These are phyloP conservation scores for Ophioninae sp. DNA, from an alignment of 2,888 invertebrate species.

Conservation along the genomic window DNA sequence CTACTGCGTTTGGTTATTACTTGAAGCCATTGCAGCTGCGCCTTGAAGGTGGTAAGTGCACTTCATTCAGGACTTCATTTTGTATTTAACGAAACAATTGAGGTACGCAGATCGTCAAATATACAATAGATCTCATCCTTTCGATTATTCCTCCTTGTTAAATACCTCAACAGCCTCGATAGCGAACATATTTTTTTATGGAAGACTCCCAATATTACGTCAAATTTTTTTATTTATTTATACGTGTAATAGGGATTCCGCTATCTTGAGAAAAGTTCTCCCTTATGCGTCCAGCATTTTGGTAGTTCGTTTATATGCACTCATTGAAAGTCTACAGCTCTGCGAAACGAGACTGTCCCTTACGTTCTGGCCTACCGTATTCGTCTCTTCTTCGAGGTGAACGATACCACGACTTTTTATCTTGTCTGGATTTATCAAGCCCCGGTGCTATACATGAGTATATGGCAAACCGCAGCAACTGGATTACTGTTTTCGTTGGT, in stretches of 20 bases:
- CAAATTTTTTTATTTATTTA: neutral
- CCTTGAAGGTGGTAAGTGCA: conserved; percentile 48
- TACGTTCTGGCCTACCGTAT: conserved; percentile 46
- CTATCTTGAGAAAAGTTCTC: neutral
- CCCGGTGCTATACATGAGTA: conserved; percentile 48
- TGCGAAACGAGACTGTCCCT: conserved; percentile 51
- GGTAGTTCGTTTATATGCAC: conserved; percentile 1
- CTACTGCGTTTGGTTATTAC: conserved; percentile 42
- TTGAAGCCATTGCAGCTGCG: conserved; percentile 51
- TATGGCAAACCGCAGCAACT: conserved; percentile 48
- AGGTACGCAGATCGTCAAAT: neutral
- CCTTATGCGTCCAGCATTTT: neutral
- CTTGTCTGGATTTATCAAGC: conserved; percentile 51
- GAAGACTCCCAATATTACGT: neutral
- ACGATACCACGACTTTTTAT: conserved; percentile 42
- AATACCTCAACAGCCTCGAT: neutral
- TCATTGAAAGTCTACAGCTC: conserved; percentile 23
- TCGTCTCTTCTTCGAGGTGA: conserved; percentile 49
- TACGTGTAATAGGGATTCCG: neutral
- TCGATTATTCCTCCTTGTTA: neutral
- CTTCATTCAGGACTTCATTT: neutral
- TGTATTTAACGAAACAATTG: neutral
- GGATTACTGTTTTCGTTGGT: conserved; percentile 46
- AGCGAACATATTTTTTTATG: neutral
- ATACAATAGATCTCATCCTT: neutral